A percentile compares a stretch with the other conserved stretches of the same genome.
Evolutionary conservation across 2,888 invertebrate species (phyloP).

Genomic region (Philereme vetulata): DNA sequence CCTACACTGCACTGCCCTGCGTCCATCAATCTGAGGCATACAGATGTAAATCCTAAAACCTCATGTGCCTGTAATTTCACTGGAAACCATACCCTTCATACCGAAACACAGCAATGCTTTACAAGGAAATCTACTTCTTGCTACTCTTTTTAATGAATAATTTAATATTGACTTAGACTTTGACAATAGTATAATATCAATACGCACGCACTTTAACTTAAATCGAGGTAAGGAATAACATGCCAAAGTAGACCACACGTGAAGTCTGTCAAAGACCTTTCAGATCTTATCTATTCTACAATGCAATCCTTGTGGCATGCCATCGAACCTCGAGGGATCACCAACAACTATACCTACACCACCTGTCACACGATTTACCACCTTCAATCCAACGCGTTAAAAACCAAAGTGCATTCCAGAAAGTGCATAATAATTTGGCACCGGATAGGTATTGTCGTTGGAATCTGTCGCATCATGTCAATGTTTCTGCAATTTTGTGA

Average conservation of each 20-base stretch:
- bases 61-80: no score
- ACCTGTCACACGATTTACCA: slow-evolving; percentile 34
- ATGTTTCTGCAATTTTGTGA: slow-evolving; percentile 15
- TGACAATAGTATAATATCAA: slow-evolving; percentile 22
- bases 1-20: no score
- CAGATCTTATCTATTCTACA: slow-evolving; percentile 69
- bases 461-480: slow-evolving; percentile 33
- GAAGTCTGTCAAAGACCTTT: slow-evolving; percentile 56
- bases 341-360: slow-evolving; percentile 35
- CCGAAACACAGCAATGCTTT: no score
- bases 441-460: slow-evolving; percentile 33
- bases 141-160: no score
- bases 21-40: no score
- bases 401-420: slow-evolving; percentile 38
- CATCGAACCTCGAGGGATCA: slow-evolving; percentile 54
- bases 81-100: no score
- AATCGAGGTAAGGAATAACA: slow-evolving; percentile 34
- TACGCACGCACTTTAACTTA: slow-evolving; percentile 26
- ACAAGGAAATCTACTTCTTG: no score
- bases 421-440: slow-evolving; percentile 20
- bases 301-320: slow-evolving; percentile 52
- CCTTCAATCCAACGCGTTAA: slow-evolving; percentile 30
- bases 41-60: no score
- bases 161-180: slow-evolving; percentile 11
- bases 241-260: slow-evolving; percentile 67